Evolutionary conservation across 2,113 vertebrate species (phyloP).

Genomic region (Chlorocebus sabaeus): DNA sequence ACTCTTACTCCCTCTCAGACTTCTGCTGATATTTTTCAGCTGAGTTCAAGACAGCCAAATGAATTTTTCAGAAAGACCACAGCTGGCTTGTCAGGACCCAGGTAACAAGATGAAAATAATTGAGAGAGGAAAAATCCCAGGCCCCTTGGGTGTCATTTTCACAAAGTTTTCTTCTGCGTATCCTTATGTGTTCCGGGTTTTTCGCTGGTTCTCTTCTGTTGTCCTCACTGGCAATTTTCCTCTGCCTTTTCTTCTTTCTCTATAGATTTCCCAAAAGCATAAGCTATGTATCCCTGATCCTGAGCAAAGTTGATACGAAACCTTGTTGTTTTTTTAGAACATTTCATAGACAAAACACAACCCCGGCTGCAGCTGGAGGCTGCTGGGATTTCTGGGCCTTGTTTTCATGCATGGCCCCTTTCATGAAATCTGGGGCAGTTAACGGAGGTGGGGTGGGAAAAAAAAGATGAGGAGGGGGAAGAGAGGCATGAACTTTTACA

Average conservation of each 20-base stretch:
- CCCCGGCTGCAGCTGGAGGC: slow-evolving; percentile 52
- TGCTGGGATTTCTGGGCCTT: slow-evolving; percentile 71
- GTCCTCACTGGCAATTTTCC: background rate
- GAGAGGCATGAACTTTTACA: slow-evolving; percentile 80
- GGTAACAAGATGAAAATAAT: slow-evolving; percentile 54
- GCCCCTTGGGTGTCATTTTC: background rate
- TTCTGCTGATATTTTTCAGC: background rate
- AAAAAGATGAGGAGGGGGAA: slow-evolving; percentile 32
- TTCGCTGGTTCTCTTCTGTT: background rate
- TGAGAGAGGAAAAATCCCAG: background rate
- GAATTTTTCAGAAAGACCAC: slow-evolving; percentile 44
- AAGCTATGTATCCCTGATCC: background rate
- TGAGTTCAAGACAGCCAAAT: slow-evolving; percentile 32
- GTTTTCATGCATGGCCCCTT: slow-evolving; percentile 79
- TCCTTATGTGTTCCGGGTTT: background rate
- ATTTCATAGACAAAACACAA: slow-evolving; percentile 64
- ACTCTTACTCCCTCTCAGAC: slow-evolving; percentile 18
- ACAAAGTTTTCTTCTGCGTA: background rate
- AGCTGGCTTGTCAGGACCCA: slow-evolving; percentile 29
- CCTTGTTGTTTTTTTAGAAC: background rate
- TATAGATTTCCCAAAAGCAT: background rate
- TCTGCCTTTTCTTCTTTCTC: background rate
- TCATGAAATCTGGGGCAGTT: slow-evolving; percentile 57
- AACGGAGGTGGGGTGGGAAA: background rate
- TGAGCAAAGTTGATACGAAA: slow-evolving; percentile 49